Evolutionary conservation across 2,888 invertebrate genomes (phyloP).

Genomic region (Lasioglossum malachurum): DNA sequence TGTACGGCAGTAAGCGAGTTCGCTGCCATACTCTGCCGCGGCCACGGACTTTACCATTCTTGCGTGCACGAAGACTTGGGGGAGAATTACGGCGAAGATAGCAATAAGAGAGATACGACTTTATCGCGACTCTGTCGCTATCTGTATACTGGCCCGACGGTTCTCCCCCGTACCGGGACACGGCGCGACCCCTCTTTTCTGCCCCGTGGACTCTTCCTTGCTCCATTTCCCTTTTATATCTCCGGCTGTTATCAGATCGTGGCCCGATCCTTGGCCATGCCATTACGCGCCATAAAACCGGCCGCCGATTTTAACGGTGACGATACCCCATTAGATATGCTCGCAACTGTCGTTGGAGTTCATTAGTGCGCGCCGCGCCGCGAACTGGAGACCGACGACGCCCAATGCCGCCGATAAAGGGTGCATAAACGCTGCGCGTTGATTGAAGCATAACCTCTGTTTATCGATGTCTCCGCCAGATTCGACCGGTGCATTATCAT

Average conservation of each 20-base stretch:
- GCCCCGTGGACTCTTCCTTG: slow-evolving; percentile 30
- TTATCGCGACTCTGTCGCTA: slow-evolving; percentile 72
- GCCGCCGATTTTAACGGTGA: slow-evolving; percentile 35
- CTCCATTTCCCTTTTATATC: slow-evolving; percentile 56
- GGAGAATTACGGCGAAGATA: slow-evolving; percentile 81
- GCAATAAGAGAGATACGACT: slow-evolving; percentile 81
- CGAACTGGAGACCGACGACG: background rate
- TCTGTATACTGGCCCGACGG: slow-evolving; percentile 48
- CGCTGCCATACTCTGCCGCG: slow-evolving; percentile 25
- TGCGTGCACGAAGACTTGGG: slow-evolving; percentile 73
- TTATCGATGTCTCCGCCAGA: background rate
- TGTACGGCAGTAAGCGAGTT: slow-evolving; percentile 22
- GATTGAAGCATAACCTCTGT: slow-evolving; percentile 14
- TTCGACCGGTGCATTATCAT: background rate
- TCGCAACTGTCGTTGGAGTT: slow-evolving; percentile 22
- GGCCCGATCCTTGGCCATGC: slow-evolving; percentile 30
- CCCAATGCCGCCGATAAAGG: background rate
- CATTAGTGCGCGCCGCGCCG: slow-evolving; percentile 16
- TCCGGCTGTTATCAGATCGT: slow-evolving; percentile 48
- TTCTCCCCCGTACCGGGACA: slow-evolving; percentile 15
- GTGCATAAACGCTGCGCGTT: background rate
- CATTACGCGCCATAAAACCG: slow-evolving; percentile 32
- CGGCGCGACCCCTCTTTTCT: slow-evolving; percentile 41
- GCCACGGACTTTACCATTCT: slow-evolving; percentile 78
- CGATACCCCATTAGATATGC: slow-evolving; percentile 29